Evolutionary conservation across 2,113 vertebrate genomes (phyloP).

Genomic region (Tenrec ecaudatus): DNA sequence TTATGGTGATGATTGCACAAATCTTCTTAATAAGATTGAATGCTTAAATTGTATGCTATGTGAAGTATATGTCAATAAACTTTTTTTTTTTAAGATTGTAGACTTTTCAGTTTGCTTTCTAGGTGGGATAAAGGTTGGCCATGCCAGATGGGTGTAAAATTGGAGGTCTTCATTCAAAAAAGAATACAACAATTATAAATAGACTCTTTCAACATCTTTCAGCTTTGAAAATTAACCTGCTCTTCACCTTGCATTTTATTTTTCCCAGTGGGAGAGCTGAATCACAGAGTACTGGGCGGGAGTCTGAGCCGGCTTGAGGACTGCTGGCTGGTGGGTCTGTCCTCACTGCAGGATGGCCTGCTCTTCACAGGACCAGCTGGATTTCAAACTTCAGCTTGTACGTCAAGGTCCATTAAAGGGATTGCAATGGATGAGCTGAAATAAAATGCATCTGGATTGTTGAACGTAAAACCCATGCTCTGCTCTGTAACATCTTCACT

Average conservation of each 20-base stretch:
- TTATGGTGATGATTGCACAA: too few species aligned
- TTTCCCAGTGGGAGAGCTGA: slow-evolving; percentile 41
- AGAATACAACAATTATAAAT: background rate
- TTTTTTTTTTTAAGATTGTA: background rate
- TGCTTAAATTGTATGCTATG: too few species aligned
- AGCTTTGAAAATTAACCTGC: slow-evolving; percentile 25
- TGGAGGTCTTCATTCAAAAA: background rate
- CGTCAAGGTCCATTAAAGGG: too few species aligned
- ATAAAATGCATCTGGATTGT: too few species aligned
- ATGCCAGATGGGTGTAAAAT: background rate
- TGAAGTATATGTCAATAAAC: too few species aligned
- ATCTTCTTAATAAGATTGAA: too few species aligned
- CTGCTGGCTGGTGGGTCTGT: too few species aligned
- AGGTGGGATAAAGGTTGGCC: background rate
- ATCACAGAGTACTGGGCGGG: background rate
- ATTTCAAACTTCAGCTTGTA: background rate
- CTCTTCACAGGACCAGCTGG: background rate
- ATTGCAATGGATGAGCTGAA: too few species aligned
- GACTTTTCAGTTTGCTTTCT: slow-evolving; percentile 20
- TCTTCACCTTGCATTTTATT: background rate
- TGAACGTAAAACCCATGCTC: too few species aligned
- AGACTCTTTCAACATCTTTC: background rate
- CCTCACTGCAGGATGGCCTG: background rate
- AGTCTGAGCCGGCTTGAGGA: background rate
- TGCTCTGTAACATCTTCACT: too few species aligned